Conservation (phyloP, 2,113 vertebrate genomes). For the Pandion haliaetus region DNA sequence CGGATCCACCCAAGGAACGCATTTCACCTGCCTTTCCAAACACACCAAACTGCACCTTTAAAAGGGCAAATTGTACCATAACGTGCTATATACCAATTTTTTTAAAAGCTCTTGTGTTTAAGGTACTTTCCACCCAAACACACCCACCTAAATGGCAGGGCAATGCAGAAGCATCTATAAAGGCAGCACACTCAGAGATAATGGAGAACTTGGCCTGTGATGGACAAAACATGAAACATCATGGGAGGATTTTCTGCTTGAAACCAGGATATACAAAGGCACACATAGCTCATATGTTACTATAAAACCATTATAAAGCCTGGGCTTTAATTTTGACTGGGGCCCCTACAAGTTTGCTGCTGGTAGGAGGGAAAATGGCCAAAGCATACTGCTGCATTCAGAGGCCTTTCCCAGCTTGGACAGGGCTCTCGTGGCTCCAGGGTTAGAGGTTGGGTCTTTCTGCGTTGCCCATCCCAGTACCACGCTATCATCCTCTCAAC, state of each 20-base stretch:
- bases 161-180: neutral
- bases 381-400: neutral
- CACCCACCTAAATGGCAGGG: too few relatives aligned
- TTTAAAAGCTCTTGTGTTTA: neutral
- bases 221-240: neutral
- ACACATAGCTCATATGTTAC: fast-evolving
- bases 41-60: neutral
- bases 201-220: fast-evolving
- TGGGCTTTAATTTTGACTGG: neutral
- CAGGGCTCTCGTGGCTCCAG: fast-evolving
- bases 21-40: neutral
- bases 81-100: fast-evolving
- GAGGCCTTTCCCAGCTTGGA: neutral
- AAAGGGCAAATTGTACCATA: neutral
- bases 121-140: neutral
- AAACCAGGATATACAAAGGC: neutral
- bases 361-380: neutral
- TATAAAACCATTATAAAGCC: neutral
- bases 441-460: neutral
- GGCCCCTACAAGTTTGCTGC: neutral
- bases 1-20: neutral
- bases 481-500: neutral
- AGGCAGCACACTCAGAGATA: neutral
- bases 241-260: neutral
- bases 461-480: neutral